phyloP scores from a whole-genome alignment of 2,888 invertebrate species.

The Caenorhabditis sulstoni region DNA sequence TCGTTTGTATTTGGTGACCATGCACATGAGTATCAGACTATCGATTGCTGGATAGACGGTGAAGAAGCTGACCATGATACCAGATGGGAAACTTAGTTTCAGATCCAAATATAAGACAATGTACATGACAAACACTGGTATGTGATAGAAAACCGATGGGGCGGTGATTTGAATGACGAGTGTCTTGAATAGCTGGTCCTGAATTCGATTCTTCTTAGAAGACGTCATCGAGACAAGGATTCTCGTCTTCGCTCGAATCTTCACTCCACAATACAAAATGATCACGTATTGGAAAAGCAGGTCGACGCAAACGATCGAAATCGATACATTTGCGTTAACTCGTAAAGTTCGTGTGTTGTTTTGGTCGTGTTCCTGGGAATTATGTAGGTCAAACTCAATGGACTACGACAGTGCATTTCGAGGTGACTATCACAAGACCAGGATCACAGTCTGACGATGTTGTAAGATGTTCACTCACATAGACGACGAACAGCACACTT shows the following conservation, averaged over 20 bases:
- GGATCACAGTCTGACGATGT: no score
- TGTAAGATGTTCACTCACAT: no score
- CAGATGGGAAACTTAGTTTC: background rate
- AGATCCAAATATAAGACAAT: background rate
- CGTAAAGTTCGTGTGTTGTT: background rate
- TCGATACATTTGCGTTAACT: background rate
- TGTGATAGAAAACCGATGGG: background rate
- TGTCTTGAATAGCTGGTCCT: slow-evolving; percentile 11
- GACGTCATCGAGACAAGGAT: background rate
- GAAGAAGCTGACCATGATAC: slow-evolving; percentile 27
- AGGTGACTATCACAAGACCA: no score
- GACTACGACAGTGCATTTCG: no score
- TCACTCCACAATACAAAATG: slow-evolving; percentile 1
- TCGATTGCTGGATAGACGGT: slow-evolving; percentile 34
- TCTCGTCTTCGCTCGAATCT: background rate
- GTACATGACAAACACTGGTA: background rate
- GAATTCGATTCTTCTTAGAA: background rate
- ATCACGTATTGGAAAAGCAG: background rate
- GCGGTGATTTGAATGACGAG: slow-evolving; percentile 4
- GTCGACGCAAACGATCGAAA: background rate
- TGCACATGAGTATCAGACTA: background rate
- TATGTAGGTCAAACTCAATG: no score
- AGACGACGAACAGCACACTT: no score
- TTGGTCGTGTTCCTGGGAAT: no score
- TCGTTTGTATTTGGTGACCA: background rate